A percentile compares a stretch with the other conserved stretches of the same genome.
Conservation (phyloP, 2,888 invertebrate genomes). For the Griposia aprilina region DNA sequence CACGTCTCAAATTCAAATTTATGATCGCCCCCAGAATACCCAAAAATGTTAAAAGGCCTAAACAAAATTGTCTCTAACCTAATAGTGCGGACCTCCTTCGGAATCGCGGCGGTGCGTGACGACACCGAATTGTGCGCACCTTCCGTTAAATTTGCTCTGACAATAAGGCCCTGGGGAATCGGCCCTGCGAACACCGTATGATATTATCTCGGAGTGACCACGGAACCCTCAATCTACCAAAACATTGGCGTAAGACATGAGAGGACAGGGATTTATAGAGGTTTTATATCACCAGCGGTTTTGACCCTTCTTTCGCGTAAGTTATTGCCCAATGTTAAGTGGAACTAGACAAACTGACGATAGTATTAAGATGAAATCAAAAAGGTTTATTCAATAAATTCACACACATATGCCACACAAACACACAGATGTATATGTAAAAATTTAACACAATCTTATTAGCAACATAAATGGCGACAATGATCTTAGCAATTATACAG, state of each 20-base stretch:
- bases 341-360: background rate
- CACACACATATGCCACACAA: background rate
- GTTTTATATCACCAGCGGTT: background rate
- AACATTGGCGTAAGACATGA: conserved; percentile 59
- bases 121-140: conserved; percentile 69
- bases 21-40: conserved; percentile 13
- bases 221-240: conserved; percentile 74
- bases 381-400: background rate
- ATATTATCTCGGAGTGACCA: conserved; percentile 79
- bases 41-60: conserved; percentile 39
- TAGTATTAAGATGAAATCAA: background rate
- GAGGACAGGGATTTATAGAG: conserved; percentile 25
- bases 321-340: background rate
- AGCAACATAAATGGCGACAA: conserved; percentile 3
- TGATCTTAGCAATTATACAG: conserved; percentile 1
- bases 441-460: background rate
- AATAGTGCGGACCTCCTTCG: conserved; percentile 58
- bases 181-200: conserved; percentile 72
- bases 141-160: conserved; percentile 82
- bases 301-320: background rate
- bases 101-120: conserved; percentile 63
- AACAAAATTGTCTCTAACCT: conserved; percentile 60
- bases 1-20: conserved; percentile 31
- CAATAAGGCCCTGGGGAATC: conserved; percentile 77
- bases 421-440: background rate